Percentiles rank a stretch among this genome's conserved stretches.
phyloP scores from a whole-genome alignment of 2,888 invertebrate species.

The Xylota segnis region DNA sequence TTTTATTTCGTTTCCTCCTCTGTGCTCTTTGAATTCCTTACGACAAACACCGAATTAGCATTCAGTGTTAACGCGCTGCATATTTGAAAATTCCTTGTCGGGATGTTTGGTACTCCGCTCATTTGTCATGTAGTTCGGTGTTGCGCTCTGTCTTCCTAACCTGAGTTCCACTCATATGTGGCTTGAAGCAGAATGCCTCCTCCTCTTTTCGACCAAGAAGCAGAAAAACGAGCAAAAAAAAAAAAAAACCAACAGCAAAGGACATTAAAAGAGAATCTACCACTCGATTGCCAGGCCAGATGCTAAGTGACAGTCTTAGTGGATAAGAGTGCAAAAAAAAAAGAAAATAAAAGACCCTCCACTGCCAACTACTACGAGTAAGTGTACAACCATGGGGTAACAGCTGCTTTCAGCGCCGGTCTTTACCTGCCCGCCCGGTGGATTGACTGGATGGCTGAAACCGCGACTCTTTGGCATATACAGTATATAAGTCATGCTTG shows the following conservation, averaged over 20 bases:
- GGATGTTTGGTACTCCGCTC: slow-evolving; percentile 47
- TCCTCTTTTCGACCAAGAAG: not conserved
- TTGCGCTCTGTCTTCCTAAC: slow-evolving; percentile 26
- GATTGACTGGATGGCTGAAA: slow-evolving; percentile 32
- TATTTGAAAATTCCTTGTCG: slow-evolving; percentile 47
- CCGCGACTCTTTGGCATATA: slow-evolving; percentile 45
- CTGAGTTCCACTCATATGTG: slow-evolving; percentile 33
- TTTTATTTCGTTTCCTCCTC: slow-evolving; percentile 6
- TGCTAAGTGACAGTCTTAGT: slow-evolving; percentile 36
- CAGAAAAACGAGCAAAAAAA: too few species aligned
- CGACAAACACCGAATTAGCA: slow-evolving; percentile 57
- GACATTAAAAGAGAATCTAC: not conserved
- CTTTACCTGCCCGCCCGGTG: slow-evolving; percentile 2
- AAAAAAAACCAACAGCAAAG: slow-evolving; percentile 14
- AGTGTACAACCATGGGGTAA: slow-evolving; percentile 10
- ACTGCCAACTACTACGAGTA: not conserved
- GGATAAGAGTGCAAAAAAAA: slow-evolving; percentile 7
- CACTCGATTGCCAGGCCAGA: slow-evolving; percentile 35
- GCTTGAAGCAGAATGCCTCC: not conserved
- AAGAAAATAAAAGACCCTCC: slow-evolving; percentile 6
- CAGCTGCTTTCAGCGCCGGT: slow-evolving; percentile 56
- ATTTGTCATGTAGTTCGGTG: slow-evolving; percentile 56
- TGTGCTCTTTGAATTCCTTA: slow-evolving; percentile 22
- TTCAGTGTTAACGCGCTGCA: slow-evolving; percentile 52
- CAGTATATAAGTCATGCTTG: slow-evolving; percentile 71